Evolutionary conservation across 2,797 vertebrate genomes (phyloP).

Genomic region (Cichlasoma orientale): DNA sequence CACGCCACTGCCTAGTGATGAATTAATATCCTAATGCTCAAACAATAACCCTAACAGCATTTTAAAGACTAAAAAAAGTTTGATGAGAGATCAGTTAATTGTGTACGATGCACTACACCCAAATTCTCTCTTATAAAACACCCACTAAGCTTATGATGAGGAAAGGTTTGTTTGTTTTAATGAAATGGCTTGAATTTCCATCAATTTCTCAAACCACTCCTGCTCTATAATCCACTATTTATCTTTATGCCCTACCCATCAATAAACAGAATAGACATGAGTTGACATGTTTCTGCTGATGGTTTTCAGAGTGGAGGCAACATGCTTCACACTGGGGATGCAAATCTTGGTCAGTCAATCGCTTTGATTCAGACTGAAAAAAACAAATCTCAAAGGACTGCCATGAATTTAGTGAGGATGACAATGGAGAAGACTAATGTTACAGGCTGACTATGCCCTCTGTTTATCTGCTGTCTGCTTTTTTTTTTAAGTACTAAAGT

Average conservation of each 20-base stretch:
- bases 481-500: neutral
- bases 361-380: neutral
- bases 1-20: constrained; percentile 25
- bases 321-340: neutral
- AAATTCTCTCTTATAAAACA: constrained; percentile 5
- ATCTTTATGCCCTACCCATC: neutral
- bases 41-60: constrained; percentile 2
- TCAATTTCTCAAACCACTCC: constrained; percentile 4
- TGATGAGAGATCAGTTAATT: constrained; percentile 25
- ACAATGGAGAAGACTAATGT: neutral
- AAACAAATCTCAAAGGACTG: neutral
- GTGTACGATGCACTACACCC: constrained; percentile 1
- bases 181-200: constrained; percentile 10
- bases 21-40: constrained; percentile 3
- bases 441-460: neutral
- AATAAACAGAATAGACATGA: neutral
- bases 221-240: neutral
- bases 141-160: constrained; percentile 13
- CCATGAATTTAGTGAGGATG: neutral
- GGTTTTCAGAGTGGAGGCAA: neutral
- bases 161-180: constrained; percentile 11
- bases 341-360: neutral
- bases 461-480: neutral
- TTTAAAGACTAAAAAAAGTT: constrained; percentile 9
- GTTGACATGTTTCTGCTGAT: neutral